These are phyloP conservation scores for Cephus pygmeus DNA, from an alignment of 2,888 invertebrate genomes.

Conservation along the genomic window DNA sequence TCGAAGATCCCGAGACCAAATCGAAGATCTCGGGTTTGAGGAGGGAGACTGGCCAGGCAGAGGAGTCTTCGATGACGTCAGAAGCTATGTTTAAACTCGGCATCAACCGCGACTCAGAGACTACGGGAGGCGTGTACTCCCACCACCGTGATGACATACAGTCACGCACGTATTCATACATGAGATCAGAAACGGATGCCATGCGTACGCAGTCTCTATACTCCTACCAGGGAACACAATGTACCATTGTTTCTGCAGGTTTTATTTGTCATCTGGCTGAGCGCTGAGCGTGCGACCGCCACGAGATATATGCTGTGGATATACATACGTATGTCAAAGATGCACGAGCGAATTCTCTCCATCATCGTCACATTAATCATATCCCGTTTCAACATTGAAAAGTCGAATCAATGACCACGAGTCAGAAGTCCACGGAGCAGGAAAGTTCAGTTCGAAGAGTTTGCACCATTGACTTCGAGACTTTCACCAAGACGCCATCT, in stretches of 20 bases:
- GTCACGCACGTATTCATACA: conserved; percentile 20
- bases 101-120: conserved; percentile 30
- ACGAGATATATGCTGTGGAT: not conserved
- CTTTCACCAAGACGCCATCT: not conserved
- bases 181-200: conserved; percentile 52
- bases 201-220: conserved; percentile 33
- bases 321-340: not conserved
- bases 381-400: not conserved
- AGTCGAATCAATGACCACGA: not conserved
- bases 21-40: not conserved
- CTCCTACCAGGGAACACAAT: conserved; percentile 41
- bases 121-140: conserved; percentile 16
- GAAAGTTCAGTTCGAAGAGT: not conserved
- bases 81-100: conserved; percentile 51
- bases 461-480: not conserved
- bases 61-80: conserved; percentile 44
- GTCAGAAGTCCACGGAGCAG: not conserved
- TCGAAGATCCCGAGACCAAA: not conserved
- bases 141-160: not conserved
- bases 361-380: not conserved
- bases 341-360: not conserved
- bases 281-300: not conserved
- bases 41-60: not conserved
- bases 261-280: conserved; percentile 2
- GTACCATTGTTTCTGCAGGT: conserved; percentile 49